Evolutionary conservation across 2,113 vertebrate genomes (phyloP).

Genomic region (Apaloderma vittatum): DNA sequence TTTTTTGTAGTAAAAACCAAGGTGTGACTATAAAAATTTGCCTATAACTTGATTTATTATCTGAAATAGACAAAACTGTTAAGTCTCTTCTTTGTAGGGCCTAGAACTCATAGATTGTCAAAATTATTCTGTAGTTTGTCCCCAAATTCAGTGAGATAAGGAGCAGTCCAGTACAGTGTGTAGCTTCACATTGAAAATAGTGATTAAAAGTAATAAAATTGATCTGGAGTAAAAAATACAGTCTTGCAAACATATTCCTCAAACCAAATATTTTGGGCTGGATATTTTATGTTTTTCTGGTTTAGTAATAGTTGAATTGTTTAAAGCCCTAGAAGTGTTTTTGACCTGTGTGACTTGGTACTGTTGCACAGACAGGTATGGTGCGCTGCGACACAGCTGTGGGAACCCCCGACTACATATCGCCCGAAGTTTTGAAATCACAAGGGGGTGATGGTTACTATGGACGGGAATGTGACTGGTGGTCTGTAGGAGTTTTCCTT

Average conservation of each 20-base stretch:
- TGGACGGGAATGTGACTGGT: conserved; percentile 98
- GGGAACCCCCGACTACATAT: conserved; percentile 97
- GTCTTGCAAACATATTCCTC: not conserved
- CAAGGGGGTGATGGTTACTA: conserved; percentile 98
- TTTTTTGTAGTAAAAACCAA: not conserved
- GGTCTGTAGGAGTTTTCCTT: conserved; percentile 99
- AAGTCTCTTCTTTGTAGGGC: not conserved
- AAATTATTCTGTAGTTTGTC: not conserved
- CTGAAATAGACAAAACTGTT: not conserved
- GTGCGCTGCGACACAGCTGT: conserved; percentile 97
- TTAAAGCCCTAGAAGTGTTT: not conserved
- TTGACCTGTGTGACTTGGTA: not conserved
- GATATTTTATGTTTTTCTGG: not conserved
- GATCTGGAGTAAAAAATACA: not conserved
- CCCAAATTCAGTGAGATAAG: not conserved
- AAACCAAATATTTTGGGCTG: not conserved
- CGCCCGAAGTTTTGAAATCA: conserved; percentile 94
- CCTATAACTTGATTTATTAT: not conserved
- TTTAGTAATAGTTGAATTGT: not conserved
- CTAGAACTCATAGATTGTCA: not conserved
- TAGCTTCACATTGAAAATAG: not conserved
- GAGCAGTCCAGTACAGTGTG: not conserved
- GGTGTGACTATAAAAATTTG: not conserved
- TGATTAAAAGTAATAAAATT: not conserved
- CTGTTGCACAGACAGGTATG: conserved; percentile 91